Base-by-base conservation (phyloP, 2,888 invertebrate species). In the Blomia tropicalis region DNA sequence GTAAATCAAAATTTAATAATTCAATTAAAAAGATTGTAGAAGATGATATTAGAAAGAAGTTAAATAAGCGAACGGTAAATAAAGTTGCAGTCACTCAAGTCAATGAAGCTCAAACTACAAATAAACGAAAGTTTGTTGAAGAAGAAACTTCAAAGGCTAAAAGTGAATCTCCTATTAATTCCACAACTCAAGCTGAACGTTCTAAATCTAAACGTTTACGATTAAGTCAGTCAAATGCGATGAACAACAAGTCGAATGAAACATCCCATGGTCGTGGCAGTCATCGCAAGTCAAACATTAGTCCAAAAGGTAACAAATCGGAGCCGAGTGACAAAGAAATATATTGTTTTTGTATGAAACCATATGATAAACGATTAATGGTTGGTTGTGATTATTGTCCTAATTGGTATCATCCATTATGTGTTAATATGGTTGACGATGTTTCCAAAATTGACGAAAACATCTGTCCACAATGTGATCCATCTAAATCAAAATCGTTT, bases 361-460 rank as follows among this genome's bases (percentile, higher is more conserved):
- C 92, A 2, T 95, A 95, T 72, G 93, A 96, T 74, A 87, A 89
- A 19, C 88, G 87, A 73, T 95, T 95, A 75, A 96, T 95, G 75
- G 89, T 98, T 67, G 92, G 91, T 64, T 98, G 98, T 76, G 93
- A 95, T 76, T 79, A 90, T 71, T 98, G 96, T 75, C 88, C 87
- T 71, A 92, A 93, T 75, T 96, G 96, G 95, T 96, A 91, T 80
- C 98, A 98, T 73, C 93, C 93, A 1, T 86, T 87, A 69, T 98
- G 98, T 73, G 91, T 96, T 14, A 87, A 85, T 51, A 87, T 96
- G 65, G 87, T 87, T 0, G 91, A 93, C 75, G 84, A 85, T 79
- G 90, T 91, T 66, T 86, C 87, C 73, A 81, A 82, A 29, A 81
- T 95, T 75, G 87, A 88, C 56, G 87, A 90, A 73, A 96, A 89